Evolutionary conservation across 2,797 vertebrate species (phyloP).

Genomic region (Naso thynnoides): DNA sequence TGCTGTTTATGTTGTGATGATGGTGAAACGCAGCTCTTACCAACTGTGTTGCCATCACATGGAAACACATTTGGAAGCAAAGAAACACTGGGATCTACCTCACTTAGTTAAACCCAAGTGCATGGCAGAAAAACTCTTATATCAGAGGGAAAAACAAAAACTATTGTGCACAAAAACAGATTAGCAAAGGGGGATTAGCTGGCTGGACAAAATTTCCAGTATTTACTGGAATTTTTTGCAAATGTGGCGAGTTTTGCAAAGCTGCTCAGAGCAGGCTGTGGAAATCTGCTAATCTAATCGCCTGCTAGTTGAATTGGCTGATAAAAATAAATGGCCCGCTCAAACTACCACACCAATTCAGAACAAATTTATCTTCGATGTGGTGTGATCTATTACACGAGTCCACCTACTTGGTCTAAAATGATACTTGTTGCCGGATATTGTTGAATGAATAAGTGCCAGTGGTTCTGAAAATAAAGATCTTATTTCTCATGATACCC

Average conservation of each 20-base stretch:
- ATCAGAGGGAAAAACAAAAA: slow-evolving; percentile 31
- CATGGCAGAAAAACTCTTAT: slow-evolving; percentile 6
- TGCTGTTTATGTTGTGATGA: slow-evolving; percentile 14
- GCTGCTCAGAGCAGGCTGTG: slow-evolving; percentile 34
- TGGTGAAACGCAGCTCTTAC: not conserved
- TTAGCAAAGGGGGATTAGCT: slow-evolving; percentile 35
- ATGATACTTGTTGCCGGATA: not conserved
- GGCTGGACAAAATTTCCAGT: slow-evolving; percentile 21
- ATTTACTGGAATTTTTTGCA: slow-evolving; percentile 58
- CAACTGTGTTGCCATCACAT: not conserved
- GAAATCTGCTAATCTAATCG: slow-evolving; percentile 62
- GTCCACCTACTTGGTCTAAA: not conserved
- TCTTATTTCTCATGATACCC: slow-evolving; percentile 38
- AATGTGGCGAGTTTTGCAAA: slow-evolving; percentile 45
- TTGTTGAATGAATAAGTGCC: not conserved
- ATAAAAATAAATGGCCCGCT: slow-evolving; percentile 27
- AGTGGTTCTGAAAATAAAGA: slow-evolving; percentile 25
- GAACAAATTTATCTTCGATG: not conserved
- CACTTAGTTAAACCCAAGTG: not conserved
- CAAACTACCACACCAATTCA: not conserved
- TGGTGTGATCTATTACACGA: not conserved
- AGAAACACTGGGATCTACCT: not conserved
- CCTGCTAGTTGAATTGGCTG: slow-evolving; percentile 28
- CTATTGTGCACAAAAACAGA: slow-evolving; percentile 31
- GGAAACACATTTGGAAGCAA: not conserved